These are phyloP conservation scores for Crossaster papposus DNA, from an alignment of 53 echinoderm and acorn worm species.

Conservation along the genomic window DNA sequence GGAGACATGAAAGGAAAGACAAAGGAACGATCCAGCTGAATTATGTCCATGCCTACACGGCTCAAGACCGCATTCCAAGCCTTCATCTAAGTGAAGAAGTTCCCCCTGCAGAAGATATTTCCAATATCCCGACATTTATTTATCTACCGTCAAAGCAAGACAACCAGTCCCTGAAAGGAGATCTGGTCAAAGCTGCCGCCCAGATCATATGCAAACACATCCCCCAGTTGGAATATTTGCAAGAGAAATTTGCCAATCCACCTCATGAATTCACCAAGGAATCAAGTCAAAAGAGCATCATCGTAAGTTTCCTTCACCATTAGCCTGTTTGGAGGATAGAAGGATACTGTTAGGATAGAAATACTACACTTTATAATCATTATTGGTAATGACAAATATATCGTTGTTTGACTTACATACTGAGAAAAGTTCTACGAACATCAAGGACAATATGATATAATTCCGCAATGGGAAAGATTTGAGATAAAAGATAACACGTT, in stretches of 20 bases:
- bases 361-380: not conserved
- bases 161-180: slow-evolving; percentile 11
- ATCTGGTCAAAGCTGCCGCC: slow-evolving; percentile 2
- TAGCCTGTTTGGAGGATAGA: slow-evolving; percentile 1
- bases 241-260: not conserved
- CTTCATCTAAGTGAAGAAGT: slow-evolving; percentile 22
- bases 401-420: not conserved
- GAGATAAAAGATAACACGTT: no score
- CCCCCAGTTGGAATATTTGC: slow-evolving; percentile 18
- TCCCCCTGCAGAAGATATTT: slow-evolving; percentile 17
- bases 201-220: slow-evolving; percentile 12
- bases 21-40: slow-evolving; percentile 14
- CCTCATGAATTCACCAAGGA: slow-evolving; percentile 18
- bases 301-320: slow-evolving; percentile 10
- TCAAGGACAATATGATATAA: no score
- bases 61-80: slow-evolving; percentile 29
- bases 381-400: slow-evolving; percentile 7
- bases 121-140: slow-evolving; percentile 22
- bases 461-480: no score
- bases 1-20: slow-evolving; percentile 21
- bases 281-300: slow-evolving; percentile 10
- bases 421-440: no score
- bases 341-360: not conserved
- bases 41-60: slow-evolving; percentile 35
- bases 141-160: slow-evolving; percentile 13